Base-by-base conservation (phyloP, 1,140 invertebrate species). In the Cydia pomonella region DNA sequence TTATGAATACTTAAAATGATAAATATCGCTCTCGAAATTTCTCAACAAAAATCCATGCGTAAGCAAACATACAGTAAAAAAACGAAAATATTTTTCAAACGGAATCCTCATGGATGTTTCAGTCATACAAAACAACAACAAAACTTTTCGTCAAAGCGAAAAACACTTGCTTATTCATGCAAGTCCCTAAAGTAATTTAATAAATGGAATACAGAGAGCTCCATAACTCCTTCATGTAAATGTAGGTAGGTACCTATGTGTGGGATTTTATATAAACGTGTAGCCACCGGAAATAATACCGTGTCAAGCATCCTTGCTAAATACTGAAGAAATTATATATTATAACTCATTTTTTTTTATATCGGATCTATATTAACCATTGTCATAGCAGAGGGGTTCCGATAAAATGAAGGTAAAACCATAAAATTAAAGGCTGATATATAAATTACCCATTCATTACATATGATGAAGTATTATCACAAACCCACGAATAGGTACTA, bases 81-180 rank as follows among this genome's bases (percentile, higher is more conserved):
- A 38, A 64, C 16, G 64, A 41, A 69, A 69, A 69, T 33, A 69
- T 69, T 69, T 69, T 69, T 33, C 64, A 69, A 69, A 69, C 64
- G 29, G n/a, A 41, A 33, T 33, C 33, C 64, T 18, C 27, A 4
- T 27, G 27, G 18, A 18, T 38, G 29, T 69, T 69, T 69, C 64
- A 69, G 27, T 33, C 64, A 18, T 66, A 69, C 64, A 69, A 69
- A 29, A 69, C 64, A 69, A 69, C 64, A 69, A 69, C 64, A 69
- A 69, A 69, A 69, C 64, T 69, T 69, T 69, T 69, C 33, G 64
- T 69, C 64, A 69, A 69, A 69, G 64, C 64, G 64, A 69, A 41
- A 69, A 69, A 69, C 64, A 69, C 64, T 69, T 69, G 64, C 64
- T 69, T 69, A 69, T 69, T 69, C 64, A 69, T 69, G 64, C 64